These are phyloP conservation scores for Ciconia boyciana DNA, from an alignment of 2,113 vertebrate genomes.

Conservation along the genomic window DNA sequence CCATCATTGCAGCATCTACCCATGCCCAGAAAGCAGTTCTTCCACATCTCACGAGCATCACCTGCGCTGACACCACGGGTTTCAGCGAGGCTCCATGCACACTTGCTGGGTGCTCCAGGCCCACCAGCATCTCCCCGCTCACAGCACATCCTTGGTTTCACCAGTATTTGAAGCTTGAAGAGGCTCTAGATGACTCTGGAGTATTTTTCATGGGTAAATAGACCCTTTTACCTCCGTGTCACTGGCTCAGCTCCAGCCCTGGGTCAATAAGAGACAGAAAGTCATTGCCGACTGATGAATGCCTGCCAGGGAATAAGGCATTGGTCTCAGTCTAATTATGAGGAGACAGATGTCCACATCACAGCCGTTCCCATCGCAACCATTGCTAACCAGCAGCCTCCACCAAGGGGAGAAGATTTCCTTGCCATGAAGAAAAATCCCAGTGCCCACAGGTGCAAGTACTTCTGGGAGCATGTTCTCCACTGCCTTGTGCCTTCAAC, in stretches of 20 bases:
- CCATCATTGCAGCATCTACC: not conserved
- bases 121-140: not conserved
- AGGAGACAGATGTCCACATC: not conserved
- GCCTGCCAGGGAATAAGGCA: not conserved
- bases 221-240: not conserved
- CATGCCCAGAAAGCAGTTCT: not conserved
- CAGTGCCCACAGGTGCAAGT: no score
- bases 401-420: not conserved
- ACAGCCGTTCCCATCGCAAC: not conserved
- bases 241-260: not conserved
- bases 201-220: not conserved
- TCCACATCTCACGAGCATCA: not conserved
- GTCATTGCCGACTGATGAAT: not conserved
- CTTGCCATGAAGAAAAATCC: not conserved
- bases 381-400: not conserved
- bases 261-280: constrained; percentile 21
- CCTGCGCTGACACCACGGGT: no score
- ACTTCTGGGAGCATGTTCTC: not conserved
- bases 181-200: not conserved
- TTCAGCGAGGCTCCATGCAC: fast-evolving
- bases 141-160: not conserved
- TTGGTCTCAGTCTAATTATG: not conserved
- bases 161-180: not conserved
- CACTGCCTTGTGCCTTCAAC: not conserved
- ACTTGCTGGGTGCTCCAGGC: not conserved